These are phyloP conservation scores for Boleophthalmus pectinirostris DNA, from an alignment of 2,113 vertebrate species.

Conservation along the genomic window DNA sequence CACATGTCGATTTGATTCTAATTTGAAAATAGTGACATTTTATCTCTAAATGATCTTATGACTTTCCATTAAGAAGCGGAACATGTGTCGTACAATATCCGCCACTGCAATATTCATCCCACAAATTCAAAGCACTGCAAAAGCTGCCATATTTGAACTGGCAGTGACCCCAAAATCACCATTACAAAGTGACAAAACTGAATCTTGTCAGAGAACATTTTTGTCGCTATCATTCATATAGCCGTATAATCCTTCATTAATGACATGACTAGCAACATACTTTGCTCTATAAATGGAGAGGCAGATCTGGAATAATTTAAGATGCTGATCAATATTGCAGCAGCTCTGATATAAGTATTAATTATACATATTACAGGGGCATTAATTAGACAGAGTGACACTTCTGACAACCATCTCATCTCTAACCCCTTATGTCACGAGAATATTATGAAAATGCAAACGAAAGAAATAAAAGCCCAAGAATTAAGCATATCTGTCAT, in stretches of 20 bases:
- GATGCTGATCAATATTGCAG: constrained; percentile 64
- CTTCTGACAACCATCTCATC: constrained; percentile 20
- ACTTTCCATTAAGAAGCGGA: constrained; percentile 6
- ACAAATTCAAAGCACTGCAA: constrained; percentile 11
- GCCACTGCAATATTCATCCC: constrained; percentile 52
- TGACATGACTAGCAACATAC: neutral
- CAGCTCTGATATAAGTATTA: constrained; percentile 53
- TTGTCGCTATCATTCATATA: constrained; percentile 14
- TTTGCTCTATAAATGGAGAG: constrained; percentile 3
- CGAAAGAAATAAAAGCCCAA: neutral
- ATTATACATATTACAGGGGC: constrained; percentile 44
- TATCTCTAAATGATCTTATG: constrained; percentile 18
- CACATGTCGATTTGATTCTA: neutral
- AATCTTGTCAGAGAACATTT: constrained; percentile 32
- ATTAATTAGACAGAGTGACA: constrained; percentile 48
- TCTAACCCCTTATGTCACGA: constrained; percentile 5
- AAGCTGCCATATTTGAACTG: constrained; percentile 41
- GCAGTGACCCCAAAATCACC: neutral
- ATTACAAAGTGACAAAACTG: constrained; percentile 27
- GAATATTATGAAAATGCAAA: neutral
- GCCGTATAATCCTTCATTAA: constrained; percentile 30
- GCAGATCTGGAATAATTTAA: constrained; percentile 4
- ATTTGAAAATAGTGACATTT: neutral
- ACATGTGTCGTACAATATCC: constrained; percentile 27
- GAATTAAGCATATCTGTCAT: neutral